phyloP scores from a whole-genome alignment of 2,888 invertebrate genomes.

The Apamea anceps region DNA sequence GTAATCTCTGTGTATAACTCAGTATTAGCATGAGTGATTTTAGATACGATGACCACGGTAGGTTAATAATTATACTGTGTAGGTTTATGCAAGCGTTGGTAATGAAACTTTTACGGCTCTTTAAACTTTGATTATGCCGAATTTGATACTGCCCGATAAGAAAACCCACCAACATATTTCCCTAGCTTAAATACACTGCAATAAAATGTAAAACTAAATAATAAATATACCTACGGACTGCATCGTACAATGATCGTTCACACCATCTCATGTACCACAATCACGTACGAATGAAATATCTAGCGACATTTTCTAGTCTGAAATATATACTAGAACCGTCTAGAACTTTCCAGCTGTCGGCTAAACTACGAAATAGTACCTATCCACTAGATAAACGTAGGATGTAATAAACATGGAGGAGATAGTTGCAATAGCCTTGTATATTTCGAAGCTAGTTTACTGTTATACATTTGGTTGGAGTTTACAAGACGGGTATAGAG shows the following conservation, averaged over 20 bases:
- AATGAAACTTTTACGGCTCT: not conserved
- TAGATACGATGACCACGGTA: not conserved
- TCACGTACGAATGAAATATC: slow-evolving; percentile 80
- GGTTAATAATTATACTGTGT: not conserved
- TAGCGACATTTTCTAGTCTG: slow-evolving; percentile 62
- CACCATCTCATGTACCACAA: slow-evolving; percentile 69
- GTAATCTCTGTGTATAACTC: too few relatives aligned
- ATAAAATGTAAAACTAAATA: slow-evolving; percentile 41
- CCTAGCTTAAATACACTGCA: not conserved
- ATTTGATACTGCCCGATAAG: not conserved
- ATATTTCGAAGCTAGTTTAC: slow-evolving; percentile 24
- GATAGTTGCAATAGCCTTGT: slow-evolving; percentile 43
- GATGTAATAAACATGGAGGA: slow-evolving; percentile 57
- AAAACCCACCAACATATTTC: not conserved
- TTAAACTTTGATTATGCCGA: not conserved
- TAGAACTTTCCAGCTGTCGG: slow-evolving; percentile 69
- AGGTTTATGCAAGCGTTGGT: not conserved
- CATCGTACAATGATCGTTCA: slow-evolving; percentile 63
- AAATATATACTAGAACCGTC: slow-evolving; percentile 68
- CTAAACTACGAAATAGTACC: slow-evolving; percentile 69
- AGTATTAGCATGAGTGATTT: not conserved
- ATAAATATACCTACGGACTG: slow-evolving; percentile 50
- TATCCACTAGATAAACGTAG: slow-evolving; percentile 48
- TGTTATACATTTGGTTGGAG: slow-evolving; percentile 35
- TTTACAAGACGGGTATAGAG: slow-evolving; percentile 6